Percentiles rank a stretch among this genome's conserved stretches.
phyloP scores from a whole-genome alignment of 37 sponge, comb jelly and placozoan genomes.

The Hormiphora californensis region DNA sequence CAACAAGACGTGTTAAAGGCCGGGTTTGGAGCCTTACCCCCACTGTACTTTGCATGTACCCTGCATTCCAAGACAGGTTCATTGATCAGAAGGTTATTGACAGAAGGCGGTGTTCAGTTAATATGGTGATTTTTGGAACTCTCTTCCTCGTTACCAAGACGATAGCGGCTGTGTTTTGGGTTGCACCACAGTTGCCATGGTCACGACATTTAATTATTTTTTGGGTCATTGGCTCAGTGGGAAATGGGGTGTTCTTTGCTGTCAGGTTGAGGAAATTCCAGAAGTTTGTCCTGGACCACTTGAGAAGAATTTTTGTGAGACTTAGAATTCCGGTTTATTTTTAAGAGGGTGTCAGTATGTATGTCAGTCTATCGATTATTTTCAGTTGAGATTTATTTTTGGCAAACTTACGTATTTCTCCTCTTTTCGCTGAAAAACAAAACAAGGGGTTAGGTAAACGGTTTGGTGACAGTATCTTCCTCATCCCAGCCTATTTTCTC shows the following conservation, averaged over 20 bases:
- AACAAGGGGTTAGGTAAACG: neutral
- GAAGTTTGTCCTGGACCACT: neutral
- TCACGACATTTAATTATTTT: no score
- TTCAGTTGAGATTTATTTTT: neutral
- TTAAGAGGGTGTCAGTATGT: neutral
- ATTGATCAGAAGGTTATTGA: no score
- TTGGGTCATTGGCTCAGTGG: neutral
- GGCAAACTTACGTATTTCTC: conserved; percentile 45
- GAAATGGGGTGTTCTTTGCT: neutral
- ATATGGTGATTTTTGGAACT: no score
- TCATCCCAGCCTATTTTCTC: neutral
- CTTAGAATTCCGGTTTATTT: conserved; percentile 24
- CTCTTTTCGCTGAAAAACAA: conserved; percentile 22
- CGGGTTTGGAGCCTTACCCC: no score
- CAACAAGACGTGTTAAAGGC: no score
- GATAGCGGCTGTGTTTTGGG: no score
- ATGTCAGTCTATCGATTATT: neutral
- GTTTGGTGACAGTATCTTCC: neutral
- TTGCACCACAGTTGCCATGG: no score
- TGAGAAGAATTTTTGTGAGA: neutral
- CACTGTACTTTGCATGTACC: no score
- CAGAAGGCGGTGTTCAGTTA: no score
- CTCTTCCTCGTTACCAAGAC: no score
- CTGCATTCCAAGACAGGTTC: no score
- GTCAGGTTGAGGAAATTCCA: conserved; percentile 4